Conservation (phyloP, 1,140 invertebrate species). For the Muscidifurax raptorellus region DNA sequence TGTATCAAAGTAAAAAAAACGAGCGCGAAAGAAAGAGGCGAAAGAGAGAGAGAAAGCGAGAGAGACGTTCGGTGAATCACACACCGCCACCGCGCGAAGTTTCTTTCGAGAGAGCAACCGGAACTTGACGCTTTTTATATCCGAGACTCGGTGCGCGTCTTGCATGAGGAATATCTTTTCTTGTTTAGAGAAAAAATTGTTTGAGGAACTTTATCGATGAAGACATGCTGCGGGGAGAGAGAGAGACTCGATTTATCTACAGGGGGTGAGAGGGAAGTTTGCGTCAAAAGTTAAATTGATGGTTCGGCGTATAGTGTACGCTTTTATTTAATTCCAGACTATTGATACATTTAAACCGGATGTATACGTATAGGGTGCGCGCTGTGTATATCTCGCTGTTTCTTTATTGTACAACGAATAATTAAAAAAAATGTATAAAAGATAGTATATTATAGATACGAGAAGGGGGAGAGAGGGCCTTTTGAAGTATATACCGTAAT, state of each 20-base stretch:
- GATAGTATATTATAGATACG: no score
- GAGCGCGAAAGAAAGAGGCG: no score
- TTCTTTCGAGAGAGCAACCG: conserved; percentile 16
- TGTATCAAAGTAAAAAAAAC: no score
- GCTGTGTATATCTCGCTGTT: no score
- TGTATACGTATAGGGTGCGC: no score
- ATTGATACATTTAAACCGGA: neutral
- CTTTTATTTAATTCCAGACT: conserved; percentile 9
- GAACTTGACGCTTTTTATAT: conserved; percentile 28
- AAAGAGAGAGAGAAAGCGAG: no score
- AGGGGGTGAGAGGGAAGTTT: neutral
- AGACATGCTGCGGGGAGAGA: neutral
- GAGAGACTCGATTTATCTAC: conserved; percentile 6
- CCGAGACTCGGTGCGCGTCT: neutral
- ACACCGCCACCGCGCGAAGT: neutral
- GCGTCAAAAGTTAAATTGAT: neutral
- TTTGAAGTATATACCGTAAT: no score
- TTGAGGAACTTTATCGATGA: conserved; percentile 40
- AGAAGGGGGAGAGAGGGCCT: no score
- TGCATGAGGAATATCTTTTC: conserved; percentile 34
- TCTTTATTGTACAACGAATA: no score
- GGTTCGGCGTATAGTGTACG: neutral
- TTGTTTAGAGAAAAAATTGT: conserved; percentile 47
- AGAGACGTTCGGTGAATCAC: conserved; percentile 2
- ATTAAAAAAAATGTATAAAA: no score